Base-by-base conservation (phyloP, 1,140 invertebrate genomes). In the Brachionus sp. region DNA sequence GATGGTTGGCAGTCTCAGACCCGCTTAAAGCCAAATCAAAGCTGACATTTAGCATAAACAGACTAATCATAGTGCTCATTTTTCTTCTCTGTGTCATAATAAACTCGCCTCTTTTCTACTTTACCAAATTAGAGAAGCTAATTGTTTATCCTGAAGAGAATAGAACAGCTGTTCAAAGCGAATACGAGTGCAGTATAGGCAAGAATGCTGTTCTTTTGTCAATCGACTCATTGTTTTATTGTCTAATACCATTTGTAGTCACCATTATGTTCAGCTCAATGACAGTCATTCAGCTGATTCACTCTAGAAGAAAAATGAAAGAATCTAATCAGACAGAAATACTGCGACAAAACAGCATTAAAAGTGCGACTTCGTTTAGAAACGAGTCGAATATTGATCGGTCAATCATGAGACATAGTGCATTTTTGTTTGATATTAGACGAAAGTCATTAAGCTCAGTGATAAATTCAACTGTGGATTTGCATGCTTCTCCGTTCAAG, bases 271-370 rank as follows among this genome's bases (percentile, higher is more conserved):
- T 75, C 42, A 75, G 70, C 29, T 19, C 19, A 25, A 25, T 75
- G 44, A 75, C 70, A 29, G 70, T 75, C 23, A 19, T 75, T 46
- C 39, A 46, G 10, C 25, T 75, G 39, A 46, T 75, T 23, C 16
- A 75, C 19, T 75, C 70, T 4, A 75, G 44, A n/a, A 23, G 19
- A 46, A 75, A 23, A 25, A 75, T 75, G 70, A 75, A 75, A 19
- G 44, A 46, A 39, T 75, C 70, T 2, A 75, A 75, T 46, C 19
- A 75, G n/a, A 75, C 70, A 23, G 70, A 75, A 75, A 25, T 50
- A 25, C n/a, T 75, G 44, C 16, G 68, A 42, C 33, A 73, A 9
- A 73, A 73, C 10, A 73, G 68, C 19, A n/a, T 73, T 2, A 73
- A 42, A 73, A 23, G 37, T 23, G 9, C 33, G 3, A 10, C 13